These are phyloP conservation scores for Percopsis transmontana DNA, from an alignment of 2,113 vertebrate genomes.

Conservation along the genomic window DNA sequence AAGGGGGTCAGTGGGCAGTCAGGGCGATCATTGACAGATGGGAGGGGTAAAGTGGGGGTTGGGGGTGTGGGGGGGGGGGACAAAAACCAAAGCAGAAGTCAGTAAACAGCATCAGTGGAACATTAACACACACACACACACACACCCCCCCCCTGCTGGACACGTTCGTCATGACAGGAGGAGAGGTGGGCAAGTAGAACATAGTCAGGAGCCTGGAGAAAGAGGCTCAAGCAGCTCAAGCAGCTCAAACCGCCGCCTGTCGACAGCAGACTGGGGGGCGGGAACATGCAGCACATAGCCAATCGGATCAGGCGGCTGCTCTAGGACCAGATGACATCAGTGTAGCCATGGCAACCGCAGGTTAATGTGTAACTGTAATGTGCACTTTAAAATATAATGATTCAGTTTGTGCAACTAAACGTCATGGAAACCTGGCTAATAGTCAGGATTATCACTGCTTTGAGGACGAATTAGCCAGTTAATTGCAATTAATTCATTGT, in stretches of 20 bases:
- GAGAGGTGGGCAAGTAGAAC: constrained; percentile 53
- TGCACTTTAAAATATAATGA: no score
- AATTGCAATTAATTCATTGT: no score
- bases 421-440: no score
- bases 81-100: constrained; percentile 78
- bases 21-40: constrained; percentile 11
- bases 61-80: constrained; percentile 57
- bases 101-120: constrained; percentile 78
- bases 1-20: neutral
- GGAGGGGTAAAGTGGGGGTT: constrained; percentile 37
- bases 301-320: neutral
- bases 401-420: no score
- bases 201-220: constrained; percentile 56
- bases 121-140: constrained; percentile 52
- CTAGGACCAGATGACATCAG: neutral
- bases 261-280: no score
- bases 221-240: no score
- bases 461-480: no score
- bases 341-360: neutral
- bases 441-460: no score
- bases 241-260: no score
- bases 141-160: constrained; percentile 44
- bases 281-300: constrained; percentile 17
- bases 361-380: no score
- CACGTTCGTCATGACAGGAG: constrained; percentile 38